phyloP scores from a whole-genome alignment of 92 coral and sea anemone species.

The Siderastrea siderea region DNA sequence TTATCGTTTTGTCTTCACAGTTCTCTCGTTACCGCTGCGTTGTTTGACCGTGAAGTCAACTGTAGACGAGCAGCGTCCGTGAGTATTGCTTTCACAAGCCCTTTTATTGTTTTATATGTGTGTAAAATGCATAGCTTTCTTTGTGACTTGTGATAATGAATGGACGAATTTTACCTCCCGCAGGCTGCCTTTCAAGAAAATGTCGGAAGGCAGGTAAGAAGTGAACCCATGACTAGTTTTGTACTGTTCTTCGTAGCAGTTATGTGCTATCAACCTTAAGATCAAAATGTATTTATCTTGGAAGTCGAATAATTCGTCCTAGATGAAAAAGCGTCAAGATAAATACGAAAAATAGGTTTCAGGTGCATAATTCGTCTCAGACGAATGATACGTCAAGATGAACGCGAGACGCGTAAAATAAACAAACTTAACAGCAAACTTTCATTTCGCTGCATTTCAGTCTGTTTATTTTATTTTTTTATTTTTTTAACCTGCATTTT shows the following conservation, averaged over 20 bases:
- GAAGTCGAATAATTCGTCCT: too few species aligned
- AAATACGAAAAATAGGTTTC: too few species aligned
- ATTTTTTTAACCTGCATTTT: background rate
- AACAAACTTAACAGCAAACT: background rate
- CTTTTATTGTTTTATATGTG: background rate
- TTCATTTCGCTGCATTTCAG: background rate
- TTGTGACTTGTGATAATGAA: background rate
- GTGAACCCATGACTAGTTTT: too few species aligned
- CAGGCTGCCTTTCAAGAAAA: constrained; percentile 99
- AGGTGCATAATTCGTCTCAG: too few species aligned
- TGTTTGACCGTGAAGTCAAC: constrained; percentile 97
- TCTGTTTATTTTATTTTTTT: background rate
- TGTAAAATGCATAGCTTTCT: too few species aligned
- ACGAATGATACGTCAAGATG: too few species aligned
- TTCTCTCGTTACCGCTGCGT: constrained; percentile 82
- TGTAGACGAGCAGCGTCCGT: constrained; percentile 99
- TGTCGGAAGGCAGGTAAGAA: constrained; percentile 95
- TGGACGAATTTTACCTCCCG: background rate
- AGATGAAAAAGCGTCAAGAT: too few species aligned
- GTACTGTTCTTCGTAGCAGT: too few species aligned
- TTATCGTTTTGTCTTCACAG: constrained; percentile 45
- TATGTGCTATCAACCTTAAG: too few species aligned
- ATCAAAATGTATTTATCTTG: too few species aligned
- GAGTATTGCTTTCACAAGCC: constrained; percentile 40
- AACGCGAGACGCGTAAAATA: too few species aligned